Evolutionary conservation across 2,888 invertebrate genomes (phyloP), one percentile per base, ranked within the genome.

Genomic region (Punctoribates punctum): DNA sequence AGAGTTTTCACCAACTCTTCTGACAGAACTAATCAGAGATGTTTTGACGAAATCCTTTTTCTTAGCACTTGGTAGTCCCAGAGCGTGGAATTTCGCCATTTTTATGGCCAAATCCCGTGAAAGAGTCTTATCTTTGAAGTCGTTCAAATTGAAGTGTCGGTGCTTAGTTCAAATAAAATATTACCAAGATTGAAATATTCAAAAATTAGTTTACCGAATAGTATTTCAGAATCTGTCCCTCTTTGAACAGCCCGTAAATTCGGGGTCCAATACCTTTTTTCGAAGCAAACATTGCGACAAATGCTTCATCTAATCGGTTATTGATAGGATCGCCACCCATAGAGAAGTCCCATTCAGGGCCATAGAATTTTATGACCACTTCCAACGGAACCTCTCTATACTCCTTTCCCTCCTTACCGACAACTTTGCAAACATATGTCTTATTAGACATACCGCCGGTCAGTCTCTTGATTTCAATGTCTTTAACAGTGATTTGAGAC

Each of bases 201-300:
- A n/a, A n/a, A n/a, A n/a, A n/a, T n/a, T n/a, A 11, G 17, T 4
- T 17, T 15, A 73, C 73, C 60, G 13, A 3, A 34, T 73, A 57
- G 83, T 92, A 98, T 83, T 98, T 93, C 84, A 98, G 97, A 77
- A 99, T 91, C 77, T 98, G 88, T 0, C 97, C 95, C 0, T 93
- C 96, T 5, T 95, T 94, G 84, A 97, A 98, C 38, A 98, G 92
- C 0, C 98, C 97, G 84, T 94, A 93, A 13, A 98, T 86, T 83
- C 92, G 92, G 0, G 97, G 97, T 0, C 97, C 97, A 70, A 97
- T 87, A 75, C 29, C 23, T 2, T 73, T 57, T 6, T 73, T 15
- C 2, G 72, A 73, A 4, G 72, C 13, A 0, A 74, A 25, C 3
- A 60, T 17, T 17, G 60, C 27, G 20, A 23, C 8, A 23, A 74